Evolutionary conservation across 2,113 vertebrate genomes (phyloP).

Genomic region (Gobio gobio): DNA sequence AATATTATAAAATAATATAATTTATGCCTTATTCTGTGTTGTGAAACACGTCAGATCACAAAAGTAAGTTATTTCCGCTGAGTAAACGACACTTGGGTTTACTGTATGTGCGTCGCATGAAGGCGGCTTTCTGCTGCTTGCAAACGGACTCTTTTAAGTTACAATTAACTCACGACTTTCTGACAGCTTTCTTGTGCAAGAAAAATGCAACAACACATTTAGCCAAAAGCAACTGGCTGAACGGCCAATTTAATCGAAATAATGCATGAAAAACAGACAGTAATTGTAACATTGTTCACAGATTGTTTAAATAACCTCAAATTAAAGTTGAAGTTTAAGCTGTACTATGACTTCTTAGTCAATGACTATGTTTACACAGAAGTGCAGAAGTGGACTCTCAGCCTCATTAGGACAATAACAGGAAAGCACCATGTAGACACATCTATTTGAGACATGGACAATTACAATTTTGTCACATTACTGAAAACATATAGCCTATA

Average conservation of each 20-base stretch:
- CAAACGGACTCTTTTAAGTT: no score
- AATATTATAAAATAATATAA: no score
- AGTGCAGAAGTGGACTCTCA: not conserved
- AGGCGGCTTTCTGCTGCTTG: no score
- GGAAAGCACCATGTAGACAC: not conserved
- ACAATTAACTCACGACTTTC: slow-evolving; percentile 15
- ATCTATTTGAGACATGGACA: slow-evolving; percentile 2
- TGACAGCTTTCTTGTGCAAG: slow-evolving; percentile 16
- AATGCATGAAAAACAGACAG: no score
- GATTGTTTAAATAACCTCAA: slow-evolving; percentile 30
- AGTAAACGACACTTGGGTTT: no score
- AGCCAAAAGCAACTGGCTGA: slow-evolving; percentile 12
- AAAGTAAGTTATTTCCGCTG: no score
- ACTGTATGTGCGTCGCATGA: no score
- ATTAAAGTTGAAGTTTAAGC: slow-evolving; percentile 31
- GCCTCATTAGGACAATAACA: slow-evolving; percentile 22
- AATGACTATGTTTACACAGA: slow-evolving; percentile 25
- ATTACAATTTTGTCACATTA: slow-evolving; percentile 3
- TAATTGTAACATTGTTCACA: slow-evolving; percentile 11
- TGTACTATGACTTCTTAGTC: slow-evolving; percentile 15
- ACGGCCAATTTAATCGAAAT: not conserved
- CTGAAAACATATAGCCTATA: not conserved
- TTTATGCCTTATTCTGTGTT: no score
- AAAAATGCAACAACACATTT: not conserved
- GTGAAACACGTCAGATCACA: no score